Evolutionary conservation across 2,888 invertebrate genomes (phyloP).

Genomic region (Rhingia rostrata): DNA sequence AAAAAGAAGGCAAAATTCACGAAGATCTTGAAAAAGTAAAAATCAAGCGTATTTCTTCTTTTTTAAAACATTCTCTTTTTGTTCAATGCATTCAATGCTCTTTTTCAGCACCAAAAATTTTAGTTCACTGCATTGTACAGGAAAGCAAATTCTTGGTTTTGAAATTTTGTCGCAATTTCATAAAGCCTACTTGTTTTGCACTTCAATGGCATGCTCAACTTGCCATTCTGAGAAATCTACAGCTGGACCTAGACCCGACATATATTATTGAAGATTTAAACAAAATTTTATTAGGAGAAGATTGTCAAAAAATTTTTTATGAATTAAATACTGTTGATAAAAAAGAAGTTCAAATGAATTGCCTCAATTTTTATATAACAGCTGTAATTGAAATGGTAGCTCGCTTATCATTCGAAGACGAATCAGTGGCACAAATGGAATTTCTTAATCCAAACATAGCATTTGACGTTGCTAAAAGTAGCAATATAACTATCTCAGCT

Average conservation of each 20-base stretch:
- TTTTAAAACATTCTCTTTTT: neutral
- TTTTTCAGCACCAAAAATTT: constrained; percentile 15
- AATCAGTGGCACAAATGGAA: constrained; percentile 7
- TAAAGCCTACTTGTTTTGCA: neutral
- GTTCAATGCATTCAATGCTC: constrained; percentile 17
- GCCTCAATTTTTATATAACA: constrained; percentile 1
- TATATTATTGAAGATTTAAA: neutral
- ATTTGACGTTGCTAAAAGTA: constrained; percentile 5
- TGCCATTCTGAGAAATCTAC: neutral
- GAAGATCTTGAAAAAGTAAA: constrained; percentile 11
- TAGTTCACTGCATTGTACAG: constrained; percentile 18
- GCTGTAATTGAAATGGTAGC: neutral
- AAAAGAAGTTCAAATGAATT: too few species aligned
- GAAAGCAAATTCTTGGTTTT: constrained; percentile 1
- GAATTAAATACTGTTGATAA: neutral
- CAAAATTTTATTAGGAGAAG: neutral
- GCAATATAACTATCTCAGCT: neutral
- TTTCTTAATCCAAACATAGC: neutral
- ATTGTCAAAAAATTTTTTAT: neutral
- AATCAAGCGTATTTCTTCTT: constrained; percentile 2
- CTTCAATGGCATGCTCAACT: constrained; percentile 7
- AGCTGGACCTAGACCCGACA: too few species aligned
- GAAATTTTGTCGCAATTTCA: constrained; percentile 1
- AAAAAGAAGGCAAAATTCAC: neutral
- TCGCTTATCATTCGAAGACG: constrained; percentile 12